These are phyloP conservation scores for Hemicordylus capensis DNA, from an alignment of 2,113 vertebrate species.

Conservation along the genomic window DNA sequence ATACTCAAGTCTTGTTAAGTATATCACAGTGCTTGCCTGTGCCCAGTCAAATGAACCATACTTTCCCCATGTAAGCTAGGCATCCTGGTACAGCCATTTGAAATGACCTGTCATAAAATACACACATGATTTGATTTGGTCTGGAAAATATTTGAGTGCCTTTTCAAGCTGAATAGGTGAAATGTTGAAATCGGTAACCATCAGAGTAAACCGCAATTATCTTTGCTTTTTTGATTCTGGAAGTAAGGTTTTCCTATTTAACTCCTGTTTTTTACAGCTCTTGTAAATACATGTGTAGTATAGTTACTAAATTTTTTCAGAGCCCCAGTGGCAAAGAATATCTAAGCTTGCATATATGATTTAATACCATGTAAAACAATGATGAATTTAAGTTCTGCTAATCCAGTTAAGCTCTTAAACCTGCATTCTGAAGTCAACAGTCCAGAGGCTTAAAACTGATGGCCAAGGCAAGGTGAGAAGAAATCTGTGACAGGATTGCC, in stretches of 20 bases:
- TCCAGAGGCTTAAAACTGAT: not conserved
- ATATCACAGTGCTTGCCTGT: not conserved
- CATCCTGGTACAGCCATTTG: accelerated
- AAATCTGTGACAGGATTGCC: too few relatives aligned
- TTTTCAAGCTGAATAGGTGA: not conserved
- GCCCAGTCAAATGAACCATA: not conserved
- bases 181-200: slow-evolving; percentile 2
- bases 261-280: not conserved
- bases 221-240: not conserved
- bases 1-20: slow-evolving; percentile 12
- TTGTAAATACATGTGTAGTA: not conserved
- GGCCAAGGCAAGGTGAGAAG: too few relatives aligned
- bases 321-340: not conserved
- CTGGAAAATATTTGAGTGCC: slow-evolving; percentile 14
- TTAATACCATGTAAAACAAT: not conserved
- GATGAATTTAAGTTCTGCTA: slow-evolving; percentile 21
- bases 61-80: accelerated
- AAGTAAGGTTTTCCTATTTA: accelerated
- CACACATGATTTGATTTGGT: accelerated
- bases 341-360: not conserved
- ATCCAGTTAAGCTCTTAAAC: slow-evolving; percentile 32
- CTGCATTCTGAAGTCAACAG: not conserved
- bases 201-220: accelerated
- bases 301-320: not conserved
- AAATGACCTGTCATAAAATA: not conserved